Evolutionary conservation across 2,888 invertebrate species (phyloP), one percentile per base, ranked within the genome.

Genomic region (Troglohyphantes excavatus): DNA sequence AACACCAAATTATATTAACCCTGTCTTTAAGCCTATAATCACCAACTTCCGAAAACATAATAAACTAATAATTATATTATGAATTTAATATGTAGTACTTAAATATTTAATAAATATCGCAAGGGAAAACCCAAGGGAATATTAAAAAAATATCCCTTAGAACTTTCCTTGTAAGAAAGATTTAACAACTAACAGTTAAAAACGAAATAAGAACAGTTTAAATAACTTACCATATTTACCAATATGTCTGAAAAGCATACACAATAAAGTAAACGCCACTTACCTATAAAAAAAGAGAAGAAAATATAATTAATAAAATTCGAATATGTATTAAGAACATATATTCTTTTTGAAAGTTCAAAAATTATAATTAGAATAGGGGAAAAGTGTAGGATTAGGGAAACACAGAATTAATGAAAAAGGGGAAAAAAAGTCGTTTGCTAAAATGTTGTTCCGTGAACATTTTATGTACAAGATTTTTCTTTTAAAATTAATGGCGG

Each of bases 381-480:
- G n/a, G 17, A 53, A 53, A 13, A 53, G 13, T 53, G n/a, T 17
- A 53, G n/a, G 53, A 13, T 53, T 53, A n/a, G 53, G 33, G 39
- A 39, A 39, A 39, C 39, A 39, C 39, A 39, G 39, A 39, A n/a
- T n/a, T 39, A 39, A 39, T 39, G 39, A 39, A 39, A 39, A 39
- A 39, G 39, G 13, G 13, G 17, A 53, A 53, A n/a, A 17, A 13
- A n/a, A 13, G n/a, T 53, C 5, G n/a, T 53, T 53, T 53, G 53
- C 53, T n/a, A 53, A 53, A 53, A 53, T n/a, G 53, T 53, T 53
- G 17, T 53, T 53, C 53, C 53, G 17, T n/a, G n/a, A 53, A 53
- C 13, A 53, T n/a, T 53, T 53, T 53, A n/a, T 17, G 6, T 13
- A 53, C 53, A 53, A 53, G 53, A 53, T 17, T 13, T 53, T 53